Evolutionary conservation across 2,113 vertebrate species (phyloP), one percentile per base, ranked within the genome.

Genomic region (Bothrops jararaca): DNA sequence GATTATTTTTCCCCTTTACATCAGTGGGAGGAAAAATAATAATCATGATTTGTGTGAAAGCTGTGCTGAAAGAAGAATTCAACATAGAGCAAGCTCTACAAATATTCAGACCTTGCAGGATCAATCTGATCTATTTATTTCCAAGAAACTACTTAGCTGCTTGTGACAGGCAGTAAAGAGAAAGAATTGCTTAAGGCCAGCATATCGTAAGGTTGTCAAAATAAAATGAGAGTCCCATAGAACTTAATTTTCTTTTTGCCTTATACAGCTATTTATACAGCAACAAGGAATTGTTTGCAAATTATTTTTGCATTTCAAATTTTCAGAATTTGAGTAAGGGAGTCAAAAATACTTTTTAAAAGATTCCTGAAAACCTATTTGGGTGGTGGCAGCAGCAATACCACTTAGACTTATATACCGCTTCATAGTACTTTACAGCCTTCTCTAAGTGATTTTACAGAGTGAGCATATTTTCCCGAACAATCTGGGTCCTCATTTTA

Each of bases 21-120:
- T 85, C 52, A 89, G 64, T 53, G 80, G 85, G 29, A 69, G 50
- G n/a, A 39, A n/a, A 53, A 26, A 64, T 24, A 6, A 23, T 29
- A 7, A 8, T 29, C 23, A 20, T 88, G 90, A 88, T 88, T 52
- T 93, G 52, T 91, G 52, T 91, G 92, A 80, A 57, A 93, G 90
- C 22, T 80, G n/a, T 34, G 24, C 20, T 74, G 48, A 39, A 34
- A 74, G 34, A 88, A 85, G 45, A 80, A 34, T 56, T 74, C 42
- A 88, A 56, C 56, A 22, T 39, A 42, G 89, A 80, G 29, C 60
- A 88, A 91, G 52, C 6, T 48, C 3, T 29, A 29, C 45, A 88
- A 85, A 85, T 93, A 85, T 91, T 89, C 90, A 91, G 85, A 12
- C 89, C 20, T 57, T 89, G 64, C 52, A 92, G 87, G 87, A 92